Base-by-base conservation (phyloP, 2,113 vertebrate species). In the Boleophthalmus pectinirostris region DNA sequence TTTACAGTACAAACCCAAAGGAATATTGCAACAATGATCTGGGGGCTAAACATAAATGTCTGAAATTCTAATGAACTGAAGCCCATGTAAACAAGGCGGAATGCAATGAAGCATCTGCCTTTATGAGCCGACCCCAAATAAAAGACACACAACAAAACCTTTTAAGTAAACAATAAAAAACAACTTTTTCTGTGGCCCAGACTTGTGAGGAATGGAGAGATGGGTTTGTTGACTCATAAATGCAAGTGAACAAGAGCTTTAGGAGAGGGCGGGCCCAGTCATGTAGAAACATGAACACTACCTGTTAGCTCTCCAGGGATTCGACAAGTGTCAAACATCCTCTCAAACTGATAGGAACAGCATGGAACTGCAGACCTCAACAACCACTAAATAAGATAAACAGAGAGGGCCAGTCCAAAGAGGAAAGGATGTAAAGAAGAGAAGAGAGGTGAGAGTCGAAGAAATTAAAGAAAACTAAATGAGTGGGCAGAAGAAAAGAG, bases 281-380 rank as follows among this genome's bases (percentile, higher is more conserved):
- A 35, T 49, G 67, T 73, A 54, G 70, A 72, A 80, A 61, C 0
- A 54, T 68, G 66, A 77, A 85, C 74, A 80, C 81, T 94, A 96
- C 95, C 96, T 96, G 92, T 92, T 13, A 91, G 77, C 45, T 86
- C 67, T 78, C 93, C 95, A 0, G 95, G 94, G 74, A 96, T 86
- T 75, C 95, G 94, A 69, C 94, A 94, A 80, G 95, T 94, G 87
- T 95, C 93, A 92, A 96, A 96, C 80, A 96, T 93, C 87, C 91
- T 91, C 91, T 96, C 94, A 80, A 88, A 96, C 71, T 96, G 95
- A 88, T 95, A 94, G 23, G 95, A 96, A 79, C 95, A 97, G 91
- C 93, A 90, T 74, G 94, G 95, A 74, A 94, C 88, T 79, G 92
- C 93, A 79, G 94, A 95, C 90, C 94, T 93, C 87, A 97, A 92